phyloP scores from a whole-genome alignment of 2,113 vertebrate species.

The Bufo bufo region DNA sequence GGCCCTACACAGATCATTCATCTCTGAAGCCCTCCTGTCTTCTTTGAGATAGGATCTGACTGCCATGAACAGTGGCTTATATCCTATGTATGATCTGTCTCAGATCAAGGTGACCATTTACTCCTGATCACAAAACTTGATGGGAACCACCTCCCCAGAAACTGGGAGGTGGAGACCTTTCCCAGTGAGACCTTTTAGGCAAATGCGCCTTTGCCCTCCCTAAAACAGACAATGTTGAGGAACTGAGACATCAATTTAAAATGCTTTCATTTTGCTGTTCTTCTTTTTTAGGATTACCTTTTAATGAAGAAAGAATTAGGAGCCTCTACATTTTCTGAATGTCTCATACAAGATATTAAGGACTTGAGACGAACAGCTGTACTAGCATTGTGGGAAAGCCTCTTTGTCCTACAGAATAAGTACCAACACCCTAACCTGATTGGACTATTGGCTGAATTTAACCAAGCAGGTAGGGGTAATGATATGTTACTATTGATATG shows the following conservation, averaged over 20 bases:
- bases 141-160: no score
- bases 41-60: neutral
- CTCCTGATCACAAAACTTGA: no score
- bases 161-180: no score
- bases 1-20: neutral
- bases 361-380: neutral
- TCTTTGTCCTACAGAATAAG: slow-evolving; percentile 31
- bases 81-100: no score
- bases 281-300: slow-evolving; percentile 28
- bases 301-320: neutral
- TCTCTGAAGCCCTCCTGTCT: no score
- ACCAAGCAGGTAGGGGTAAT: neutral
- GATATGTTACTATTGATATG: no score
- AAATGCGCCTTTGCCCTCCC: no score
- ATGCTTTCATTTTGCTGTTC: neutral
- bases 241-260: no score
- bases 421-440: slow-evolving; percentile 52
- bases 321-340: neutral
- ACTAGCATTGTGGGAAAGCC: slow-evolving; percentile 1
- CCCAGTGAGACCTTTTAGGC: no score
- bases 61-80: neutral
- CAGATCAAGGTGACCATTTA: no score
- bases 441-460: slow-evolving; percentile 39
- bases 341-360: slow-evolving; percentile 29
- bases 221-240: no score